A percentile compares a stretch with the other conserved stretches of the same genome.
phyloP scores from a whole-genome alignment of 2,797 vertebrate genomes.

The Crypturellus tataupa region DNA sequence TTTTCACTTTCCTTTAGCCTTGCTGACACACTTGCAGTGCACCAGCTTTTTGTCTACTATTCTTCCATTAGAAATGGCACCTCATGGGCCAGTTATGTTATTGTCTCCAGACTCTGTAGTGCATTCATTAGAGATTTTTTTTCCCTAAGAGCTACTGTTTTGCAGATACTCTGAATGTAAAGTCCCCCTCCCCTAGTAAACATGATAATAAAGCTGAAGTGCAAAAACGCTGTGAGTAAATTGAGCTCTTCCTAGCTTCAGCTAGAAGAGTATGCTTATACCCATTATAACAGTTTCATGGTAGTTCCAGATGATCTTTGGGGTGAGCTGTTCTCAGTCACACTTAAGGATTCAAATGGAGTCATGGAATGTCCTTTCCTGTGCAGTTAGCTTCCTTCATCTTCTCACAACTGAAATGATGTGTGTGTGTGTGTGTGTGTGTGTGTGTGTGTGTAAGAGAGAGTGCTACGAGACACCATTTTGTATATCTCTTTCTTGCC shows the following conservation, averaged over 20 bases:
- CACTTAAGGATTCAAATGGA: background rate
- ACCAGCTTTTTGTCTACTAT: background rate
- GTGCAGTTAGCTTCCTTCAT: background rate
- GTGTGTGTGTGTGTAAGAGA: fast-evolving
- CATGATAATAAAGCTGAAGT: background rate
- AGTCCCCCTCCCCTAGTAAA: background rate
- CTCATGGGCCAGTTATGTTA: background rate
- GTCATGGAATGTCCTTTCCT: background rate
- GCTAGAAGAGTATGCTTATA: background rate
- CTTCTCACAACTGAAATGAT: background rate
- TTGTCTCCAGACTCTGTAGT: background rate
- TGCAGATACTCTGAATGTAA: background rate
- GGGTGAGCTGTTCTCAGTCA: background rate
- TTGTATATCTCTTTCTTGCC: background rate
- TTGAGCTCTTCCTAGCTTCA: background rate
- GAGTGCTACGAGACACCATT: background rate
- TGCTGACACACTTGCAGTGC: background rate
- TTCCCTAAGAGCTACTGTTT: background rate
- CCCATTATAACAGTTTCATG: background rate
- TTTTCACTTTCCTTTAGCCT: too few species aligned
- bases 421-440: fast-evolving
- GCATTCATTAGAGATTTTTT: background rate
- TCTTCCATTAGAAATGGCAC: background rate
- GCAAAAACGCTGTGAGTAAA: background rate
- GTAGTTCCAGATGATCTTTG: background rate